These are phyloP conservation scores for Gambusia holbrooki DNA, from an alignment of 2,113 vertebrate species.

Conservation along the genomic window DNA sequence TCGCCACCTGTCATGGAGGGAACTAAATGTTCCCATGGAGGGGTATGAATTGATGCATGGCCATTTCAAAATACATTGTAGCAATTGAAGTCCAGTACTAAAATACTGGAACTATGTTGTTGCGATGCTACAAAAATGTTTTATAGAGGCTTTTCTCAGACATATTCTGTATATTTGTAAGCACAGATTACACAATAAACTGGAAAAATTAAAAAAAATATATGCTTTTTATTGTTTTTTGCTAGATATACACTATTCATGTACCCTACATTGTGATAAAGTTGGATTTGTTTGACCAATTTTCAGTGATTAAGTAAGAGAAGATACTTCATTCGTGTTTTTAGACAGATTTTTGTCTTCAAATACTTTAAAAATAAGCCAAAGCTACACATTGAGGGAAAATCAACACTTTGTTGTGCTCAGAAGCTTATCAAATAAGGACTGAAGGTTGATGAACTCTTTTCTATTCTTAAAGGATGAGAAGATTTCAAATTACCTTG, in stretches of 20 bases:
- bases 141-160: too few relatives aligned
- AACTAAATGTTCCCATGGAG: too few relatives aligned
- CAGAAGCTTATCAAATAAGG: constrained; percentile 40
- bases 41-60: too few relatives aligned
- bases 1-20: too few relatives aligned
- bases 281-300: neutral
- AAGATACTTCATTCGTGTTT: neutral
- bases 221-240: too few relatives aligned
- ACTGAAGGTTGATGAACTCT: constrained; percentile 19
- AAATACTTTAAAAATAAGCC: constrained; percentile 3
- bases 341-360: neutral
- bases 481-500: constrained; percentile 55
- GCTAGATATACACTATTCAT: neutral
- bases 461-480: constrained; percentile 27
- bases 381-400: constrained; percentile 3
- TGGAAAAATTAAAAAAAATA: too few relatives aligned
- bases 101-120: too few relatives aligned
- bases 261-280: neutral
- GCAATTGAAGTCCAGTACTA: too few relatives aligned
- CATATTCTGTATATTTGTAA: too few relatives aligned
- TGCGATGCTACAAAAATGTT: too few relatives aligned
- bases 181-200: too few relatives aligned
- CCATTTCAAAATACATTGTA: too few relatives aligned
- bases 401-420: constrained; percentile 16
- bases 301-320: neutral